These are phyloP conservation scores for Coronaproctus castanopsis DNA, from an alignment of 2,888 invertebrate species.

Conservation along the genomic window DNA sequence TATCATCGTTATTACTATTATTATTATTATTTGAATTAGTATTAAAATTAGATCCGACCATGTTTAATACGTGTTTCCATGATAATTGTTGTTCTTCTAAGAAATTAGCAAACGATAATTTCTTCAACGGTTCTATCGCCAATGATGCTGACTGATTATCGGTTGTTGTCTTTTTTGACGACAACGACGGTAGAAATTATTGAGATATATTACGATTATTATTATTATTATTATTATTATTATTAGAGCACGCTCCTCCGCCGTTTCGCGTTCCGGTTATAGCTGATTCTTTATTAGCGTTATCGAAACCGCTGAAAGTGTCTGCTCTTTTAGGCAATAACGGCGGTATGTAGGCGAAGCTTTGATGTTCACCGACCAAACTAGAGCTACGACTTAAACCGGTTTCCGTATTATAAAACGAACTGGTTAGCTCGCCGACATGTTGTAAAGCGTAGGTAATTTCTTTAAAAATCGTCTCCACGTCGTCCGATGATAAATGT, in stretches of 20 bases:
- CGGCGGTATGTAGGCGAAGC: constrained; percentile 66
- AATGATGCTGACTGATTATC: neutral
- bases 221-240: too few relatives aligned
- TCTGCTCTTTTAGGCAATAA: constrained; percentile 73
- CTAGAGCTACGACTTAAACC: constrained; percentile 75
- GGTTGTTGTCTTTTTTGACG: neutral
- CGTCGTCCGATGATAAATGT: constrained; percentile 52
- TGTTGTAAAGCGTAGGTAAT: constrained; percentile 52
- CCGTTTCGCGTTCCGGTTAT: too few relatives aligned
- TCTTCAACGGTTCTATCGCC: neutral
- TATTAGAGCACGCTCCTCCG: constrained; percentile 5
- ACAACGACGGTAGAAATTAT: neutral
- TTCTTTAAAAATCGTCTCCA: constrained; percentile 61
- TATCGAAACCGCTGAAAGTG: constrained; percentile 87
- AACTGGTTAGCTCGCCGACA: constrained; percentile 51
- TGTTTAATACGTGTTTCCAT: too few relatives aligned
- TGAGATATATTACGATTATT: constrained; percentile 7
- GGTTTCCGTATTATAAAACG: constrained; percentile 49
- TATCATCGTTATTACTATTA: too few relatives aligned
- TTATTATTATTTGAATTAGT: too few relatives aligned
- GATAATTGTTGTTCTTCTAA: too few relatives aligned
- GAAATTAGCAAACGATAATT: neutral
- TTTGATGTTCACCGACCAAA: constrained; percentile 82
- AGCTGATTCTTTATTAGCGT: constrained; percentile 17
- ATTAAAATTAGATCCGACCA: neutral